Conservation (phyloP, 2,888 invertebrate genomes). For the Venusia cambrica region DNA sequence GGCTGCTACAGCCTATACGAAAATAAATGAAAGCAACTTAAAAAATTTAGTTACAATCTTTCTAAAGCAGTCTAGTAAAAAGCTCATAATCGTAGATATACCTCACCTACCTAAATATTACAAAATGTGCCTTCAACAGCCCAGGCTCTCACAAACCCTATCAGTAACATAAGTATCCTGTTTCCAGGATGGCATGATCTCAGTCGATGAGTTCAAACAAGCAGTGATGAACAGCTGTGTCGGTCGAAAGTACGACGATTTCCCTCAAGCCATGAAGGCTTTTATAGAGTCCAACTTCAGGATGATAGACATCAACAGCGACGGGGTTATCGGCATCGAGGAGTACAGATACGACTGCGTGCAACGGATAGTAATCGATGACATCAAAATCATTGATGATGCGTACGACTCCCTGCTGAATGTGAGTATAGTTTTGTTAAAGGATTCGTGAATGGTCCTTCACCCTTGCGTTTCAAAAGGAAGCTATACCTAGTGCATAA, state of each 20-base stretch:
- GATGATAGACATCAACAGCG: conserved; percentile 89
- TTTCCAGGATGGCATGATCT: conserved; percentile 89
- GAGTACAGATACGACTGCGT: conserved; percentile 92
- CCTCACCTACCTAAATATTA: too few species aligned
- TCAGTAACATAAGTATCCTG: neutral
- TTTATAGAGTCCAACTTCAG: conserved; percentile 92
- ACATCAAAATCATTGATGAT: conserved; percentile 87
- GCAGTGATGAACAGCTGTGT: conserved; percentile 91
- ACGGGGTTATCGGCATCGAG: conserved; percentile 89
- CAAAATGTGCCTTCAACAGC: neutral
- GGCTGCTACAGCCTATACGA: too few species aligned
- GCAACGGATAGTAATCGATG: conserved; percentile 89
- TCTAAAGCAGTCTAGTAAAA: too few species aligned
- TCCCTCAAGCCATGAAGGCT: conserved; percentile 92
- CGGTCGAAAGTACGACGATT: conserved; percentile 88
- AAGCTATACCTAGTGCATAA: too few species aligned
- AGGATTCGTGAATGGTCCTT: too few species aligned
- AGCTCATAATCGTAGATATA: too few species aligned
- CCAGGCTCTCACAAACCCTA: neutral
- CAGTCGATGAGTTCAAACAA: conserved; percentile 89
- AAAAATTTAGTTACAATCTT: too few species aligned
- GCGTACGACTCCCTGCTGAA: conserved; percentile 88
- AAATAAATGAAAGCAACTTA: too few species aligned
- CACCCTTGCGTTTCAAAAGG: too few species aligned
- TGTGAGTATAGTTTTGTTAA: too few species aligned